These are phyloP conservation scores for Eulemur rubriventer DNA, from an alignment of 2,797 vertebrate species.

Conservation along the genomic window DNA sequence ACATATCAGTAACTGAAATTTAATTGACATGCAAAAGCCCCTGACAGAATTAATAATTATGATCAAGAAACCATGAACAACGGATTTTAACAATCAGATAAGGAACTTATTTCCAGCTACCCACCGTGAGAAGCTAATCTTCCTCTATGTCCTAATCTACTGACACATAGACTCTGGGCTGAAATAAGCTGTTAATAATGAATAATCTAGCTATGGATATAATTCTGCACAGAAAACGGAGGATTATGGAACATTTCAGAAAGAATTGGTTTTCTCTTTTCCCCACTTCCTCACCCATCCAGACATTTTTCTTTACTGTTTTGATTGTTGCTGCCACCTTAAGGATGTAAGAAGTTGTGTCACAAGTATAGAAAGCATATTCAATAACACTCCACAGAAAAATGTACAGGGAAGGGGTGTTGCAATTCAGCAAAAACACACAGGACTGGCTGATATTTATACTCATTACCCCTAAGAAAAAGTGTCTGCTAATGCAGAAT, in stretches of 20 bases:
- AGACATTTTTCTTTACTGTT: conserved; percentile 37
- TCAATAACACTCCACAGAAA: neutral
- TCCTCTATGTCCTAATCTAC: conserved; percentile 83
- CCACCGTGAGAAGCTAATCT: conserved; percentile 82
- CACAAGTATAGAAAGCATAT: neutral
- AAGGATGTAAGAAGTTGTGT: conserved; percentile 44
- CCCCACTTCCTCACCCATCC: neutral
- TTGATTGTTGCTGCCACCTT: conserved; percentile 74
- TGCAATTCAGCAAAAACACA: neutral
- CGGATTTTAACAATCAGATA: conserved; percentile 85
- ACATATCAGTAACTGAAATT: conserved; percentile 11
- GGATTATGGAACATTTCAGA: conserved; percentile 77
- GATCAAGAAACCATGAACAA: conserved; percentile 81
- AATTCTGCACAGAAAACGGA: conserved; percentile 82
- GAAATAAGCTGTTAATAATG: conserved; percentile 87
- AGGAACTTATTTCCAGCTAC: conserved; percentile 80
- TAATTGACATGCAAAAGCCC: conserved; percentile 69
- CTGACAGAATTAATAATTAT: conserved; percentile 83
- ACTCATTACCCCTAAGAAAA: neutral
- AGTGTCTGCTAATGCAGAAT: neutral
- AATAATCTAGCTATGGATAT: conserved; percentile 81
- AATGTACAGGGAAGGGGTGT: neutral
- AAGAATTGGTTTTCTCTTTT: conserved; percentile 65
- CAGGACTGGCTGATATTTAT: neutral
- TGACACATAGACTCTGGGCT: conserved; percentile 78